phyloP scores from a whole-genome alignment of 1,140 invertebrate genomes.

The Frieseomelitta varia region DNA sequence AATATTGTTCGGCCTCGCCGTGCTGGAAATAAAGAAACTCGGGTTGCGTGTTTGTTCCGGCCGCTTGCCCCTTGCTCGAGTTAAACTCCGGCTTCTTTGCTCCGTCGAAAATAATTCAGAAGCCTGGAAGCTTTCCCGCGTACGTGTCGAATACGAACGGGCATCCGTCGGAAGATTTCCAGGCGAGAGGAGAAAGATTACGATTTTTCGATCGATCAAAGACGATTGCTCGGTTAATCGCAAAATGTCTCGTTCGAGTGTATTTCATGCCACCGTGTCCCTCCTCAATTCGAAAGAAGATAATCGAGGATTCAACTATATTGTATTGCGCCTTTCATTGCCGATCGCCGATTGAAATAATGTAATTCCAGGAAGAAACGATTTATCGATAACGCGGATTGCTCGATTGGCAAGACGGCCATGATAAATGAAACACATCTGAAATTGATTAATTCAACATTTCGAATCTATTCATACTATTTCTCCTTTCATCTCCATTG shows the following conservation, averaged over 20 bases:
- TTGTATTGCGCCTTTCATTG: too few relatives aligned
- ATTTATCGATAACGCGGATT: not conserved
- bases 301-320: not conserved
- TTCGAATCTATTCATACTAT: not conserved
- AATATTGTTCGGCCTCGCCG: too few relatives aligned
- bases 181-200: too few relatives aligned
- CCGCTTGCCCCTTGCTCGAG: not conserved
- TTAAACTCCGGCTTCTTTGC: not conserved
- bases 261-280: not conserved
- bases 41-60: not conserved
- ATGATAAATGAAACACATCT: not conserved
- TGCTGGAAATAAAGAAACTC: slow-evolving; percentile 1
- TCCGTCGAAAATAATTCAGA: not conserved
- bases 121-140: not conserved
- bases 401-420: not conserved
- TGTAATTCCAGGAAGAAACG: not conserved
- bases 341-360: slow-evolving; percentile 1
- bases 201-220: too few relatives aligned
- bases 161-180: too few relatives aligned
- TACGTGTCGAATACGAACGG: too few relatives aligned
- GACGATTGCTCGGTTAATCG: too few relatives aligned
- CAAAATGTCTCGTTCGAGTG: too few relatives aligned
- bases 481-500: not conserved
- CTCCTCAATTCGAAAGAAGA: not conserved
- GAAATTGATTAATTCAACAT: not conserved